These are phyloP conservation scores for Colius striatus DNA, from an alignment of 2,113 vertebrate genomes.

Conservation along the genomic window DNA sequence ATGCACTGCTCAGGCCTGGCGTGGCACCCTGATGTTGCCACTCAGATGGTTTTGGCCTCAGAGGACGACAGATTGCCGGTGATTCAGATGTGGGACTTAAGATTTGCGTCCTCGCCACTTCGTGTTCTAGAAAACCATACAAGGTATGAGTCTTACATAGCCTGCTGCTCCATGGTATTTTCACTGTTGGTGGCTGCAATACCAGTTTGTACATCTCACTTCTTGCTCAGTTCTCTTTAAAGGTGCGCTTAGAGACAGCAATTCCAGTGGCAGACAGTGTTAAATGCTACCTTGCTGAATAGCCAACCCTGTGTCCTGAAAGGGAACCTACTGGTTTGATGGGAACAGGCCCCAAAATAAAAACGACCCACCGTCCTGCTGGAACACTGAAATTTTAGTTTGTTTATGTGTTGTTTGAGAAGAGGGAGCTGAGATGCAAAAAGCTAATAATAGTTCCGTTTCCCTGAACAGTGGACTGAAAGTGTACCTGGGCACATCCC, in stretches of 20 bases:
- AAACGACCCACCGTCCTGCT: neutral
- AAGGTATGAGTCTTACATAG: slow-evolving; percentile 70
- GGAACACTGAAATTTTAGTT: neutral
- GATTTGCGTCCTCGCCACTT: slow-evolving; percentile 94
- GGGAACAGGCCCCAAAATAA: neutral
- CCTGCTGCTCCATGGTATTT: accelerated
- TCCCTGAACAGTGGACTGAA: neutral
- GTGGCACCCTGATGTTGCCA: slow-evolving; percentile 96
- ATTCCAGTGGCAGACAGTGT: neutral
- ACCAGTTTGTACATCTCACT: accelerated
- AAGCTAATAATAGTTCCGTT: neutral
- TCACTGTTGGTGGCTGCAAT: accelerated
- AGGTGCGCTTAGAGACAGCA: neutral
- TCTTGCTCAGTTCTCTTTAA: neutral
- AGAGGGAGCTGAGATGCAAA: neutral
- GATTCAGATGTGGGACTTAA: slow-evolving; percentile 97
- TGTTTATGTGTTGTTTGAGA: neutral
- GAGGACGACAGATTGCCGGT: slow-evolving; percentile 96
- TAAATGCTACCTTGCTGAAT: neutral
- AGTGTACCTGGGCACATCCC: neutral
- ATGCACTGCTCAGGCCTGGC: slow-evolving; percentile 97
- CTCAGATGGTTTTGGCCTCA: slow-evolving; percentile 92
- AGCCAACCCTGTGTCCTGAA: neutral
- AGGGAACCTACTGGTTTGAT: neutral
- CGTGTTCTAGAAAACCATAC: slow-evolving; percentile 94